phyloP scores from a whole-genome alignment of 1,140 invertebrate species.

The Pachyrhynchus sulphureomaculatus region DNA sequence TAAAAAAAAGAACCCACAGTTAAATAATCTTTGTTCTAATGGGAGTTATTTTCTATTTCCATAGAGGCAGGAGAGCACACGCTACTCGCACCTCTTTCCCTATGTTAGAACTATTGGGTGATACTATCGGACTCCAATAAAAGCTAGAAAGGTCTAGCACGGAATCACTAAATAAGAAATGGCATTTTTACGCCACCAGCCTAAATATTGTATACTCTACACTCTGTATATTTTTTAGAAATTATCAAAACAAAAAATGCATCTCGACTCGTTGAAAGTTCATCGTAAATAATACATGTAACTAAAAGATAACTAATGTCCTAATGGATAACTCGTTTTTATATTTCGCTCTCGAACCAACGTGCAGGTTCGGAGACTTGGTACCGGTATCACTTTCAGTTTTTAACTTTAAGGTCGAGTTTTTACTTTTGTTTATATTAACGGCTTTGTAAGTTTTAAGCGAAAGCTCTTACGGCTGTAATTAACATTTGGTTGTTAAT shows the following conservation, averaged over 20 bases:
- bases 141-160: too few relatives aligned
- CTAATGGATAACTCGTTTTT: slow-evolving; percentile 18
- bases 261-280: slow-evolving; percentile 15
- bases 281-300: slow-evolving; percentile 14
- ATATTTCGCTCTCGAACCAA: slow-evolving; percentile 16
- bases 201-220: too few relatives aligned
- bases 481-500: neutral
- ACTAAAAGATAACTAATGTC: slow-evolving; percentile 14
- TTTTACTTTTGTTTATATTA: slow-evolving; percentile 22
- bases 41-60: too few relatives aligned
- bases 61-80: too few relatives aligned
- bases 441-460: slow-evolving; percentile 3
- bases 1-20: too few relatives aligned
- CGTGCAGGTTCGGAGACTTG: neutral
- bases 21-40: too few relatives aligned
- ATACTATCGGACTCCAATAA: too few relatives aligned
- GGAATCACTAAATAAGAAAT: too few relatives aligned
- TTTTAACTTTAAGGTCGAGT: slow-evolving; percentile 22
- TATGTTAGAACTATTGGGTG: too few relatives aligned
- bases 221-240: slow-evolving; percentile 2
- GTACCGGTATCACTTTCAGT: slow-evolving; percentile 24
- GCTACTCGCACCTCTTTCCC: too few relatives aligned
- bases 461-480: neutral
- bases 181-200: too few relatives aligned
- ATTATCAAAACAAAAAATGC: slow-evolving; percentile 12